Base-by-base conservation (phyloP, 2,113 vertebrate species). In the Pogonocichla stellata region DNA sequence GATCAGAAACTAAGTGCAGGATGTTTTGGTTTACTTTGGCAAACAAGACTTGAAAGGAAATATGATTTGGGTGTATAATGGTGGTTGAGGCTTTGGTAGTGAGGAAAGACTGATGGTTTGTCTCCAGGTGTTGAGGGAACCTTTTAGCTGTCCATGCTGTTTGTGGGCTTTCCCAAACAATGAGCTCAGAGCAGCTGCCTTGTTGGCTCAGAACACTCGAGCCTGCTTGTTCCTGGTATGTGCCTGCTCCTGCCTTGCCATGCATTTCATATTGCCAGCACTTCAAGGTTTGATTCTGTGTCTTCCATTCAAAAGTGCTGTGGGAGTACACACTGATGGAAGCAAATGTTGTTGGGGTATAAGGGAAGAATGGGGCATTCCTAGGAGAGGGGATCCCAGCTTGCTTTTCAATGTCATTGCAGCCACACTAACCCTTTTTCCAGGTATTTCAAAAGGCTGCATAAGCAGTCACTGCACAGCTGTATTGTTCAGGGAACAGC, bases 281-380 rank as follows among this genome's bases (percentile, higher is more conserved):
- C 65, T 53, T 91, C 38, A 36, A 67, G 26, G 36, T 54, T 71
- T 86, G 20, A 12, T 56, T 89, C 43, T 67, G 5, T 42, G 29
- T 67, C 64, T 91, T 86, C 28, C 8, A 1, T 57, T 50, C 1
- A 3, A 20, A 71, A 79, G 19, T 72, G 10, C 65, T 38, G 38
- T 72, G 38, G 20, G 19, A 67, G 24, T 20, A 20, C 33, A 33
- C 29, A 12, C 26, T 45, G 51, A 31, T 62, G 51, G 73, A 50
- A 62, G 18, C 47, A 33, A 4, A 1, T 12, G 4, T 5, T 34
- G 19, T 14, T 65, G 89, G 42, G 14, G 20, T 51, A 5, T 64
- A 54, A 75, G 38, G 65, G 47, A 54, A 58, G 38, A 80, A 77
- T 0, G 0, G 12, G 29, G 6, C 0, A 0, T 51, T 48, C 9